Percentiles rank a stretch among this genome's conserved stretches.
phyloP scores from a whole-genome alignment of 2,113 vertebrate species.

The Takifugu flavidus region DNA sequence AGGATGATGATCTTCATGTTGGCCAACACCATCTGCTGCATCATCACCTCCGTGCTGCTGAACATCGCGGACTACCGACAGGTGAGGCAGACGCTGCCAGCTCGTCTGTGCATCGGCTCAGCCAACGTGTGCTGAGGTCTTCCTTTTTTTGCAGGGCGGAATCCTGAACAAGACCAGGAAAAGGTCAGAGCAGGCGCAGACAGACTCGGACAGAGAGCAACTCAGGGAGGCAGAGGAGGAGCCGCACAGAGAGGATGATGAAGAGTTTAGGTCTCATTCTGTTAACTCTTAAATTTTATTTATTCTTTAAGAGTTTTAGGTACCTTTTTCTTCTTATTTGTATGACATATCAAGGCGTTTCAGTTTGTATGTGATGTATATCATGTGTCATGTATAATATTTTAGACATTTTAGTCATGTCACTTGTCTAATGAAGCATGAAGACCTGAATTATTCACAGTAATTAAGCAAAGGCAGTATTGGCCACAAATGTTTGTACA shows the following conservation, averaged over 20 bases:
- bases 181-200: conserved; percentile 37
- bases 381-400: too few relatives aligned
- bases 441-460: too few relatives aligned
- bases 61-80: conserved; percentile 77
- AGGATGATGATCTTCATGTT: conserved; percentile 83
- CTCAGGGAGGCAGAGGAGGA: conserved; percentile 49
- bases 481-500: background rate
- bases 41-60: conserved; percentile 71
- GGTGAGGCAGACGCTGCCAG: conserved; percentile 46
- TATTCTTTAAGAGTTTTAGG: background rate
- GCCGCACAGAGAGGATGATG: conserved; percentile 7
- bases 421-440: too few relatives aligned
- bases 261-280: conserved; percentile 39
- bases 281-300: conserved; percentile 37
- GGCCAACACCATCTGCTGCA: conserved; percentile 77
- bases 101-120: fast-evolving
- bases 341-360: background rate
- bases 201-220: conserved; percentile 55
- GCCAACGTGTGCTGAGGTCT: background rate
- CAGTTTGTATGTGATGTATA: too few relatives aligned
- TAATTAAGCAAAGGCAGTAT: background rate
- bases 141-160: conserved; percentile 65
- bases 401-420: background rate
- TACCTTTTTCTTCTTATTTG: background rate
- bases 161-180: conserved; percentile 79